Evolutionary conservation across 2,888 invertebrate genomes (phyloP), one percentile per base, ranked within the genome.

Genomic region (Hydriomena furcata): DNA sequence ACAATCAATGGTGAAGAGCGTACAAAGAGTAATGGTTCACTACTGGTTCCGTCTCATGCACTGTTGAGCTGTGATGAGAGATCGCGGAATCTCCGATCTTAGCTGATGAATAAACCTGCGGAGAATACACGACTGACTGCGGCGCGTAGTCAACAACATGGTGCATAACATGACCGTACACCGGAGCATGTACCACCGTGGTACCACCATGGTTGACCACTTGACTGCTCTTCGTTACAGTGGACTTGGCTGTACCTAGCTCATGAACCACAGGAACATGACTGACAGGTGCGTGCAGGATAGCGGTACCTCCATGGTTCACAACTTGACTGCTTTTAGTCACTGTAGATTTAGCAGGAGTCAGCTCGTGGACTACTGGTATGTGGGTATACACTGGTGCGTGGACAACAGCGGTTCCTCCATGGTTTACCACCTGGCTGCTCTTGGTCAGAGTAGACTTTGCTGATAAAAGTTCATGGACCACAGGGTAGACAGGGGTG

Each of bases 41-140:
- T 0, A 78, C 60, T 0, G 83, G 84, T 1, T 80, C 76, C 2
- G 82, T 82, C 48, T 85, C 82, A 53, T 82, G 80, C 37, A 91
- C 81, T 52, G 91, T 75, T 32, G 89, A 80, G 74, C 92, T 86
- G 68, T 91, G 82, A 68, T 92, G 82, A 60, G 91, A 76, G 59
- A 92, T 69, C 7, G 86, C 80, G 37, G 91, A 80, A 72, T 88
- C 83, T 1, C 81, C 81, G 41, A 73, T 67, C 58, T 75, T 79
- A 30, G 75, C 63, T 25, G 55, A 42, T 1, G 75, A 58, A 1
- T 43, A 49, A 10, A 79, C 47, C 0, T 81, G 77, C 0, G 79
- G 66, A 7, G 77, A 71, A 38, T 73, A 70, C 4, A 74, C 54
- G 0, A 78, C 58, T 4, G 85, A 78, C 31, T 34, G 17, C 6